Evolutionary conservation across 2,797 vertebrate genomes (phyloP), one percentile per base, ranked within the genome.

Genomic region (Premnoplex brunnescens): DNA sequence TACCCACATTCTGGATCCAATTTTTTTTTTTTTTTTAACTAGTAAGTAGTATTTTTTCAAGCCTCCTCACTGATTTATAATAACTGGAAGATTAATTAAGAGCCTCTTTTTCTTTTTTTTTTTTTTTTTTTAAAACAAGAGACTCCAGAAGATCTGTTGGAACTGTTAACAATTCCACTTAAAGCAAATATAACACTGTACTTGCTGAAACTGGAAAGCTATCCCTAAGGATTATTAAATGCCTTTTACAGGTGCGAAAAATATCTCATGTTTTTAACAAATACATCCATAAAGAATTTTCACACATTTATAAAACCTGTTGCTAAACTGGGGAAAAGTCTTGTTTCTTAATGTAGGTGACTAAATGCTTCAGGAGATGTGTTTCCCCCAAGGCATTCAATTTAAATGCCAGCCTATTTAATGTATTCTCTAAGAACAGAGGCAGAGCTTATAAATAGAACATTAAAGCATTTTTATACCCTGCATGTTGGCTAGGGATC

Each of bases 251-350:
- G 75, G 72, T 95, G 75, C 87, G 81, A 92, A 87, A 84, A 73
- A 89, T 23, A 91, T 89, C 81, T 96, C 10, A 1, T 63, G 39
- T 91, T 94, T 59, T 69, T 93, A 93, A 95, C 82, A 96, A 94
- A 95, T 89, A 95, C 55, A 75, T 82, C 83, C 41, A 74, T 83
- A 74, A 95, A 88, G 51, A 95, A 88, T 92, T 90, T 89, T 95
- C 77, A 89, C 85, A 93, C 82, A 39, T 88, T 93, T 91, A 67
- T 84, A 59, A 92, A 85, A 89, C 48, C 32, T 89, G 64, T 72
- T 94, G 49, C 49, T 93, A 72, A 96, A 85, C 37, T 67, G 56
- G 55, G 75, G 26, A 86, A 48, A 58, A 56, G 4, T 63, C 73
- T 95, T 88, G 23, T 60, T 75, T 91, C 48, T 66, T 88, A 83